phyloP scores from a whole-genome alignment of 2,888 invertebrate genomes.

The Oligia latruncula region DNA sequence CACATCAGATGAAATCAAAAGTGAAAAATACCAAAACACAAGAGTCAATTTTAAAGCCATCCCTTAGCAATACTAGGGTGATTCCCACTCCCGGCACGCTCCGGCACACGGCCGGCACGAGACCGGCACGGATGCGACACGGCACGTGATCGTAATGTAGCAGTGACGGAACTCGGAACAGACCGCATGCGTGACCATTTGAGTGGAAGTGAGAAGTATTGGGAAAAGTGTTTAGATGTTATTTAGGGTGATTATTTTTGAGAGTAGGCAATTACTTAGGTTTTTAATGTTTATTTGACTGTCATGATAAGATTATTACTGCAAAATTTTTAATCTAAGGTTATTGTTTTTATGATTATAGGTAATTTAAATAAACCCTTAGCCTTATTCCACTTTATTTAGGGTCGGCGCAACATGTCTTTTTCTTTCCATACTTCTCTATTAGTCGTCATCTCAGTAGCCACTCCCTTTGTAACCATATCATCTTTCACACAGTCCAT shows the following conservation, averaged over 20 bases:
- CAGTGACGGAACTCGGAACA: slow-evolving; percentile 76
- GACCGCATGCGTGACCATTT: slow-evolving; percentile 76
- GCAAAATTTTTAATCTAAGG: too few relatives aligned
- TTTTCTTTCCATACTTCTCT: not conserved
- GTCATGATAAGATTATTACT: not conserved
- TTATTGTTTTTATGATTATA: not conserved
- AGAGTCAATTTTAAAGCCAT: slow-evolving; percentile 68
- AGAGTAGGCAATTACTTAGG: not conserved
- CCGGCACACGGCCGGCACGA: slow-evolving; percentile 61
- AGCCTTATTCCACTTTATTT: too few relatives aligned
- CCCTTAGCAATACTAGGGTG: slow-evolving; percentile 75
- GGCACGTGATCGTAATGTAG: slow-evolving; percentile 76
- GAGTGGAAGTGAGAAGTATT: slow-evolving; percentile 77
- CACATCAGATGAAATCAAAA: slow-evolving; percentile 56
- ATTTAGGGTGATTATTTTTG: slow-evolving; percentile 39
- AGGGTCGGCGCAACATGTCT: too few relatives aligned
- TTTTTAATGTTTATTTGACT: not conserved
- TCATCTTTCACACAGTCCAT: not conserved
- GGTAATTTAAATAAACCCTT: not conserved
- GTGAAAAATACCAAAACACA: slow-evolving; percentile 67
- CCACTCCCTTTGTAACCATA: not conserved
- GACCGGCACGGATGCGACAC: slow-evolving; percentile 67
- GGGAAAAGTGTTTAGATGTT: slow-evolving; percentile 59
- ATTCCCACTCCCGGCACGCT: slow-evolving; percentile 60
- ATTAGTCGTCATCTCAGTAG: not conserved